phyloP scores from a whole-genome alignment of 2,113 vertebrate species.

The Barnardius zonarius region DNA sequence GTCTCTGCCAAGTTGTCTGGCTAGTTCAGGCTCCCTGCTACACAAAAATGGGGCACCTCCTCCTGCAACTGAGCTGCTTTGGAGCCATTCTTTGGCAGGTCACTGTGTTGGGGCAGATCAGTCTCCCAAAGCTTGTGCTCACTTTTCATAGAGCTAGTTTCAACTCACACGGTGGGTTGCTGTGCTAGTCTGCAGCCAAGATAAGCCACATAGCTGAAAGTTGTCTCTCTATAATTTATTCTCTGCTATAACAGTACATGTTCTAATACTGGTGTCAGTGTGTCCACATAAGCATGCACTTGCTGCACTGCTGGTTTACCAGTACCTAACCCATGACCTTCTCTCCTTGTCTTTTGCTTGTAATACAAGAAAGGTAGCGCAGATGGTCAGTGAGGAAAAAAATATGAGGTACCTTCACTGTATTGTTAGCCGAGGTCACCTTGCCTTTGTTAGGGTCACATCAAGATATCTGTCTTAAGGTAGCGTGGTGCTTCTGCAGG shows the following conservation, averaged over 20 bases:
- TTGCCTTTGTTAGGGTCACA: background rate
- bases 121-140: background rate
- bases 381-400: background rate
- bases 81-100: background rate
- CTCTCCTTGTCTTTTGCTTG: background rate
- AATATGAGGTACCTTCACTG: background rate
- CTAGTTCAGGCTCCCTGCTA: background rate
- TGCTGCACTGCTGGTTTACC: background rate
- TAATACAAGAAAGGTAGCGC: background rate
- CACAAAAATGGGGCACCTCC: background rate
- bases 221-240: background rate
- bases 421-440: background rate
- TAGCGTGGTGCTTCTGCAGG: background rate
- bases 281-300: accelerated
- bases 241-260: background rate
- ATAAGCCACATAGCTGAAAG: background rate
- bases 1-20: background rate
- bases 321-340: background rate
- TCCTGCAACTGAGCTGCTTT: background rate
- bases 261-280: background rate
- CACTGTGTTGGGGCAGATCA: background rate
- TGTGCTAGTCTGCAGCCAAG: background rate
- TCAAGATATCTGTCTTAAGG: background rate
- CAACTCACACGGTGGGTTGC: background rate
- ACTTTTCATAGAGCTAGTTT: background rate